A percentile compares a stretch with the other conserved stretches of the same genome.
Evolutionary conservation across 2,888 invertebrate species (phyloP).

Genomic region (Watsonalla binaria): DNA sequence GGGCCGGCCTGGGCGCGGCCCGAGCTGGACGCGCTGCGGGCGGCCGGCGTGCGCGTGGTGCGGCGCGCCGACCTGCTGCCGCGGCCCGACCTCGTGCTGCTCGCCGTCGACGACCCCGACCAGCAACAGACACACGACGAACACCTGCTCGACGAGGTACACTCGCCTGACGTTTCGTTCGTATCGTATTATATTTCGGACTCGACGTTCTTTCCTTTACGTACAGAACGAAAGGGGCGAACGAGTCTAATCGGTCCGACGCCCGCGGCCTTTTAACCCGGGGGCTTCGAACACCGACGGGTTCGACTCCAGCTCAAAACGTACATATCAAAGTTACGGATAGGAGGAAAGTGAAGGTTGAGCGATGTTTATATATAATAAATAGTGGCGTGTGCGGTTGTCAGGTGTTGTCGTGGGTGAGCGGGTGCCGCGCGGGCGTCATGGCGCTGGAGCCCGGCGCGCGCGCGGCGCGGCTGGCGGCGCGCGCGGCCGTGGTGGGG

Average conservation of each 20-base stretch:
- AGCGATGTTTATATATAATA: too few species aligned
- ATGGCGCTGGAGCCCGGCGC: conserved; percentile 78
- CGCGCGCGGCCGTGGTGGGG: conserved; percentile 36
- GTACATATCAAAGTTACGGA: too few species aligned
- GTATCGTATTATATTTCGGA: too few species aligned
- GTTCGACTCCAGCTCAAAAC: too few species aligned
- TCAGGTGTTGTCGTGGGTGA: conserved; percentile 32
- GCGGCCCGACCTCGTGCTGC: conserved; percentile 45
- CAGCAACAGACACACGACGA: conserved; percentile 9
- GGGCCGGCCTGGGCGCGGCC: conserved; percentile 51
- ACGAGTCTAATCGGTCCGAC: too few species aligned
- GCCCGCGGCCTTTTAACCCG: too few species aligned
- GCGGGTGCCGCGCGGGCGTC: conserved; percentile 31
- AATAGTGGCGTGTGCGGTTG: conserved; percentile 43
- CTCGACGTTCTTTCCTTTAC: too few species aligned
- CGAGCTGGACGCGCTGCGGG: conserved; percentile 19
- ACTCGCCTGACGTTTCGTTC: too few species aligned
- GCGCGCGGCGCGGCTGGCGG: conserved; percentile 48
- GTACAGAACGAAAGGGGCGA: too few species aligned
- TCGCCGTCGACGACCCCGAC: conserved; percentile 45
- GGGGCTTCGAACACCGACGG: too few species aligned
- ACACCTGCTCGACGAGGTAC: conserved; percentile 42
- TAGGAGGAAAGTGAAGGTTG: too few species aligned
- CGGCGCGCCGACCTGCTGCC: conserved; percentile 25
- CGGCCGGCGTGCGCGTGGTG: conserved; percentile 69